Evolutionary conservation across 1,140 invertebrate genomes (phyloP).

Genomic region (Sycobia sp.): DNA sequence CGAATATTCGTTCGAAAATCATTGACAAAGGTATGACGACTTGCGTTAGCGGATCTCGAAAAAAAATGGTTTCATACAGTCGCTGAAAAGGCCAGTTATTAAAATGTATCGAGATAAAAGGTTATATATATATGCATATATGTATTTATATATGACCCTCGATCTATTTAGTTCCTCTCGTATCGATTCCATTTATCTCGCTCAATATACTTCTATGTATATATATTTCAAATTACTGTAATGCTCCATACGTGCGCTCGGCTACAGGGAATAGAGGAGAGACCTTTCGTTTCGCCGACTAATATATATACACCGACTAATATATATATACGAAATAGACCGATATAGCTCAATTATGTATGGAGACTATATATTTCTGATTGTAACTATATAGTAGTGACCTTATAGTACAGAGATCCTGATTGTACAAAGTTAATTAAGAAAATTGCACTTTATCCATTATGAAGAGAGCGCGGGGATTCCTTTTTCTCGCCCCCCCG

Average conservation of each 20-base stretch:
- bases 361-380: conserved; percentile 4
- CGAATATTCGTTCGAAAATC: no score
- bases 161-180: background rate
- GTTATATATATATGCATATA: no score
- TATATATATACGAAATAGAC: no score
- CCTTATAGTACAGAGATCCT: conserved; percentile 10
- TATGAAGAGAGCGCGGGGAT: conserved; percentile 8
- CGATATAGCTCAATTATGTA: conserved; percentile 3
- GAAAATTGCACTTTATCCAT: conserved; percentile 33
- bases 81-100: conserved; percentile 15
- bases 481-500: background rate
- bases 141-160: no score
- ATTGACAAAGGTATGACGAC: no score
- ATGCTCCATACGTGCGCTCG: conserved; percentile 14
- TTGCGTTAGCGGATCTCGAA: background rate
- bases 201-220: no score
- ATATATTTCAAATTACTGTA: conserved; percentile 12
- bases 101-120: conserved; percentile 24
- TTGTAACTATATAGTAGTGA: background rate
- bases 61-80: conserved; percentile 10
- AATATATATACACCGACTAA: no score
- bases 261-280: no score
- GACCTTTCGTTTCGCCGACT: background rate
- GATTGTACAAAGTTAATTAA: conserved; percentile 32
- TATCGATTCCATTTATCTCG: background rate